Evolutionary conservation across 2,797 vertebrate genomes (phyloP).

Genomic region (Melanotaenia maccullochi): DNA sequence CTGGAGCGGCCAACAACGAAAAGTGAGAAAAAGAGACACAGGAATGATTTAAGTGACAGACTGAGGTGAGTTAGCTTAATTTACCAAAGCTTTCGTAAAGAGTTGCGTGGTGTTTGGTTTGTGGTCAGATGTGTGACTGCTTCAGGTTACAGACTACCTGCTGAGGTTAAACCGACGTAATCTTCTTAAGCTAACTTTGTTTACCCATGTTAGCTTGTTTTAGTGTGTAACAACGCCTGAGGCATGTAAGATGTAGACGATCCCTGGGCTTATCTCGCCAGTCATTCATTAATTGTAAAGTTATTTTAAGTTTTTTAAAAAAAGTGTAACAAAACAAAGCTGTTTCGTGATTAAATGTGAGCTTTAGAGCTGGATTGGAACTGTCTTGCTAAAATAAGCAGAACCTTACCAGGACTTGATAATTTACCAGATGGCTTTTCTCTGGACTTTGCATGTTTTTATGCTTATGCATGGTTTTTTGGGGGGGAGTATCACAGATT

Average conservation of each 20-base stretch:
- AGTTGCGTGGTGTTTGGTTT: conserved; percentile 9
- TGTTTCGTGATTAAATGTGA: background rate
- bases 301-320: background rate
- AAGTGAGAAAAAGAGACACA: conserved; percentile 53
- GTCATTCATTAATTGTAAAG: background rate
- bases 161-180: no score
- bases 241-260: background rate
- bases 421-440: background rate
- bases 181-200: background rate
- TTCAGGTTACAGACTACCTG: no score
- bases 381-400: background rate
- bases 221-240: background rate
- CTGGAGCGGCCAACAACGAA: conserved; percentile 41
- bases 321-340: background rate
- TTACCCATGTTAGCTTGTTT: background rate
- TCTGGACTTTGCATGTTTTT: no score
- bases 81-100: background rate
- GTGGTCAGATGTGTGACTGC: background rate
- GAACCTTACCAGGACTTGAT: background rate
- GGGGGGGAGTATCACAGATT: no score
- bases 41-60: conserved; percentile 49
- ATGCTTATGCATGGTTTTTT: no score
- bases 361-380: background rate
- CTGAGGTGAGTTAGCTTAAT: conserved; percentile 70
- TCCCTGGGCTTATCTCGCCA: background rate